Evolutionary conservation across 2,888 invertebrate species (phyloP).

Genomic region (Cenopis cana): DNA sequence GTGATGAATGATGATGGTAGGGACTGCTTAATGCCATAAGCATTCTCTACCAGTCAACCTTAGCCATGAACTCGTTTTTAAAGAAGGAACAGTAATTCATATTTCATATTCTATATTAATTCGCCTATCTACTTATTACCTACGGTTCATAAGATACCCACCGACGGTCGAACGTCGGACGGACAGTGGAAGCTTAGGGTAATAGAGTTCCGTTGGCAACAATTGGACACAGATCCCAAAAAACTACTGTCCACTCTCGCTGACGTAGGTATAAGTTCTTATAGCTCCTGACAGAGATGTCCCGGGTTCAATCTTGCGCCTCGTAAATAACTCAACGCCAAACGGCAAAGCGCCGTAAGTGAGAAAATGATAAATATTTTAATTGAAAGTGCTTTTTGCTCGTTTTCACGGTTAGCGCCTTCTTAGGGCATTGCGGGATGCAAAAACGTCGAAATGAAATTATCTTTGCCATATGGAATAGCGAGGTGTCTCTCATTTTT

Average conservation of each 20-base stretch:
- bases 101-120: no score
- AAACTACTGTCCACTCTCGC: not conserved
- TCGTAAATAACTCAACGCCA: constrained; percentile 50
- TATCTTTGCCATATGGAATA: constrained; percentile 29
- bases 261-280: not conserved
- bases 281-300: constrained; percentile 27
- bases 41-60: no score
- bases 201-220: no score
- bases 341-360: constrained; percentile 50
- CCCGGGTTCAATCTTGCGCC: constrained; percentile 42
- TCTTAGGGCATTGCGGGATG: constrained; percentile 38
- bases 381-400: constrained; percentile 55
- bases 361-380: constrained; percentile 57
- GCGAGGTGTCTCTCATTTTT: constrained; percentile 21
- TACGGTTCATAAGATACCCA: no score
- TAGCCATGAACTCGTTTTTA: no score
- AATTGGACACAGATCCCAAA: no score
- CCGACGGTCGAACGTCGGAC: no score
- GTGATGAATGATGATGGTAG: no score
- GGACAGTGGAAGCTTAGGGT: no score
- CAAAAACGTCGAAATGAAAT: constrained; percentile 26
- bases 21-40: no score
- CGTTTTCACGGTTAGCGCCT: constrained; percentile 52
- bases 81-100: no score
- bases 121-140: no score